phyloP scores from a whole-genome alignment of 2,888 invertebrate species.

The Drosophila nigritarsus region DNA sequence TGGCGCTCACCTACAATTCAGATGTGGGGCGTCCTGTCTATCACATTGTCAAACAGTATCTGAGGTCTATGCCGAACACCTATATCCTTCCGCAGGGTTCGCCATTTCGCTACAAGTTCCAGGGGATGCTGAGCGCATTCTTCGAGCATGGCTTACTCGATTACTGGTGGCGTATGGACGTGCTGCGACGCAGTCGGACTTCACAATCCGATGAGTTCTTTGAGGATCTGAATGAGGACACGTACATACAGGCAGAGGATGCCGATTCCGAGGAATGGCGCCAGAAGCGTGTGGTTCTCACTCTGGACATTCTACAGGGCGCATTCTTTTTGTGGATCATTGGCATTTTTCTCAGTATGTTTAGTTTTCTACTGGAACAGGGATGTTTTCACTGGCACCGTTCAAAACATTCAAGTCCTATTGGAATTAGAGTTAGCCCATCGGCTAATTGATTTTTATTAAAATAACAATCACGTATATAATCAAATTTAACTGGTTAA shows the following conservation, averaged over 20 bases:
- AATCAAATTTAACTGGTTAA: neutral
- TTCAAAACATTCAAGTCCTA: neutral
- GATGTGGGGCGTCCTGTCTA: conserved; percentile 72
- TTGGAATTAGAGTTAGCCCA: neutral
- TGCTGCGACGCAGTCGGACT: conserved; percentile 29
- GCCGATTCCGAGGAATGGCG: conserved; percentile 30
- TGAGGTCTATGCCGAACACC: conserved; percentile 72
- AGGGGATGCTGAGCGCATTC: conserved; percentile 64
- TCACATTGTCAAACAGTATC: conserved; percentile 81
- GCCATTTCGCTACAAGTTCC: conserved; percentile 76
- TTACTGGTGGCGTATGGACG: conserved; percentile 76
- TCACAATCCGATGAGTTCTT: conserved; percentile 62
- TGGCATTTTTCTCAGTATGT: conserved; percentile 66
- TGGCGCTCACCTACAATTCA: conserved; percentile 74
- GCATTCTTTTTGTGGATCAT: conserved; percentile 82
- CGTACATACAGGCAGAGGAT: conserved; percentile 31
- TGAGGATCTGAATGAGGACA: conserved; percentile 44
- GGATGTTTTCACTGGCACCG: conserved; percentile 14
- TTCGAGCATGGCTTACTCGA: conserved; percentile 78
- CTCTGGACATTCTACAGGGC: conserved; percentile 80
- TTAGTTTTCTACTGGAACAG: conserved; percentile 62
- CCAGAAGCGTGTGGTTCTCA: conserved; percentile 71
- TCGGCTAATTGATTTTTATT: neutral
- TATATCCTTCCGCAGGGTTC: conserved; percentile 77
- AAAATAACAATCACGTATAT: neutral